These are phyloP conservation scores for Podargus strigoides DNA, from an alignment of 2,797 vertebrate species.

Conservation along the genomic window DNA sequence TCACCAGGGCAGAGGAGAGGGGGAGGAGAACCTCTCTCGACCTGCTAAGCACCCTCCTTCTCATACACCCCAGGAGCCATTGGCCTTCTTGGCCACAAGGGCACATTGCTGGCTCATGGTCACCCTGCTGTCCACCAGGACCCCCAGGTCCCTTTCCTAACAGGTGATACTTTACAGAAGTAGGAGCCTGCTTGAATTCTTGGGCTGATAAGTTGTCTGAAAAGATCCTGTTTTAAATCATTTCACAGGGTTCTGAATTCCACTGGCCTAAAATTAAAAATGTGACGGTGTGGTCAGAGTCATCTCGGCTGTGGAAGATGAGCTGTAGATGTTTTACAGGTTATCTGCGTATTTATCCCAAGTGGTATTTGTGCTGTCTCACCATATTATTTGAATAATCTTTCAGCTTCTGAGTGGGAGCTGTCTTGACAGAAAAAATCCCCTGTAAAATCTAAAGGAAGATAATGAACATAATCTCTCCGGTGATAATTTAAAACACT, in stretches of 20 bases:
- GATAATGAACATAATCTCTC: neutral
- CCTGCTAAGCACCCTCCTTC: no score
- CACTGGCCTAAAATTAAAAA: neutral
- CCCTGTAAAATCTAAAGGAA: neutral
- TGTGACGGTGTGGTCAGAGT: rapidly evolving
- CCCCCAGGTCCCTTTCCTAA: no score
- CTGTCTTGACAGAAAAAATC: neutral
- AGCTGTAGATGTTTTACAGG: neutral
- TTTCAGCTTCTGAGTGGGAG: neutral
- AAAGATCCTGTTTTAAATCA: neutral
- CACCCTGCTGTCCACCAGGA: no score
- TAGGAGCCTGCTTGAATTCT: neutral
- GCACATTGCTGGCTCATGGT: no score
- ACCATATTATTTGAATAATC: neutral
- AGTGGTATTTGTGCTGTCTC: neutral
- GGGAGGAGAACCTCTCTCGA: no score
- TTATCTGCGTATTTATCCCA: neutral
- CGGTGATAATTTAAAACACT: neutral
- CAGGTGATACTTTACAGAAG: no score
- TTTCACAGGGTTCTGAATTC: neutral
- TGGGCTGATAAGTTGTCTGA: rapidly evolving
- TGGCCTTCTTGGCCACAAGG: no score
- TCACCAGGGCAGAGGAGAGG: no score
- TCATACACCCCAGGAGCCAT: no score
- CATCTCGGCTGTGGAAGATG: neutral